phyloP scores from a whole-genome alignment of 2,113 vertebrate species.

The Candoia aspera region DNA sequence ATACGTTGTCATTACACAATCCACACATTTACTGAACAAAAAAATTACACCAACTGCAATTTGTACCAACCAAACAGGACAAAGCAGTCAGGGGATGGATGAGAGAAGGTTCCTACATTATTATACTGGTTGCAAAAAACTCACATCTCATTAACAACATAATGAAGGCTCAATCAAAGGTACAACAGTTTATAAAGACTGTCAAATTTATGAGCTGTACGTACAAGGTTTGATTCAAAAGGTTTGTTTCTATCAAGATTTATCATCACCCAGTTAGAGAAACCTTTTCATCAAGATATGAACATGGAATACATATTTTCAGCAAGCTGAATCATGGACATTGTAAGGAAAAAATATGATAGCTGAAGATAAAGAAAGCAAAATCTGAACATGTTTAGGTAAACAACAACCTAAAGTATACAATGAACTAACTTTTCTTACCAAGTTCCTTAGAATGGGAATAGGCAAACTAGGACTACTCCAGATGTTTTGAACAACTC shows the following conservation, averaged over 20 bases:
- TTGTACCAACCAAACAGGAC: slow-evolving; percentile 48
- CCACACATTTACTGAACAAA: slow-evolving; percentile 24
- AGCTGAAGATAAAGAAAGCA: neutral
- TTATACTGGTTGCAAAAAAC: slow-evolving; percentile 48
- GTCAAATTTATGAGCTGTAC: slow-evolving; percentile 39
- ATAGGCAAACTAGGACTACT: neutral
- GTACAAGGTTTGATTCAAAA: slow-evolving; percentile 31
- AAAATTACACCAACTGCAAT: slow-evolving; percentile 53
- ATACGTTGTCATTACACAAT: neutral
- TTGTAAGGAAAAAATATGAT: fast-evolving
- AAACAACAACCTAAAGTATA: neutral
- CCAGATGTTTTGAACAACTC: neutral
- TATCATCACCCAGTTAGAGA: slow-evolving; percentile 31
- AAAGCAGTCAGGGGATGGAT: slow-evolving; percentile 32
- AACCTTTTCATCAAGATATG: slow-evolving; percentile 2
- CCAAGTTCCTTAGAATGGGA: neutral
- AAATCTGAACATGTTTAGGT: neutral
- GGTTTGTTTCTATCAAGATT: slow-evolving; percentile 24
- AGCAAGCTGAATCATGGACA: slow-evolving; percentile 13
- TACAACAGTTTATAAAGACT: slow-evolving; percentile 34
- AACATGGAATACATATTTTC: fast-evolving
- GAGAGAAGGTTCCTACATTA: slow-evolving; percentile 34
- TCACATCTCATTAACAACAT: slow-evolving; percentile 64
- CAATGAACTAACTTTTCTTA: neutral
- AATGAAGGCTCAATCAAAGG: slow-evolving; percentile 65